Base-by-base conservation (phyloP, 2,113 vertebrate genomes). In the Acanthochromis polyacanthus region DNA sequence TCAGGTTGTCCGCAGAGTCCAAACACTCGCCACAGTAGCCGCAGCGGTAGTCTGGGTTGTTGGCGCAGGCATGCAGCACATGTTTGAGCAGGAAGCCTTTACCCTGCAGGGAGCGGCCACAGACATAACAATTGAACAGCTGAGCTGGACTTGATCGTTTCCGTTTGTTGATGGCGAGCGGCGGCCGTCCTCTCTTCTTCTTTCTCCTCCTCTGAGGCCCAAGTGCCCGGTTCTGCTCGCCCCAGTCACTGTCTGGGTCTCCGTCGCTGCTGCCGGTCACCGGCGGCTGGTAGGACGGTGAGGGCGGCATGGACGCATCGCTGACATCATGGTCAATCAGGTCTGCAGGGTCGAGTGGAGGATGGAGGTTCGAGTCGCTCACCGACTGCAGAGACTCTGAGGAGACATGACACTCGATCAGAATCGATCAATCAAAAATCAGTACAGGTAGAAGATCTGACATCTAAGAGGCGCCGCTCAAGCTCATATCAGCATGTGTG, bases 81-180 rank as follows among this genome's bases (percentile, higher is more conserved):
- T 91, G 90, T 53, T 87, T 83, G 48, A 91, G 71, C 62, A 91
- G 65, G 68, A 83, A 90, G 32, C 90, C 90, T 71, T 87, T 85
- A 0, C 86, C 85, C 25, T 75, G 84, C 53, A 90, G 73, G 11
- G 69, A 1, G 4, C 82, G 82, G 0, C 62, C 72, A 4, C 90
- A 91, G 0, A 82, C 88, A 0, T 57, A 23, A 15, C 88, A 91
- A 43, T 0, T 22, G 51, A 85, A 74, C 3, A 23, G 63, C 71
- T 69, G 77, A 12, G 43, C 15, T 0, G 79, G 66, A 14, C n/a
- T 14, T 0, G 23, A 36, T 0, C 76, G 56, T 10, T 66, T 86
- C 4, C 74, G 78, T 5, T 38, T 73, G 12, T 19, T 63, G 15
- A 16, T 36, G 20, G 55, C 3, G 4, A 64, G 63, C 0, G 10